These are phyloP conservation scores for Mesorhabditis sp. DNA, from an alignment of 2,888 invertebrate genomes.

Conservation along the genomic window DNA sequence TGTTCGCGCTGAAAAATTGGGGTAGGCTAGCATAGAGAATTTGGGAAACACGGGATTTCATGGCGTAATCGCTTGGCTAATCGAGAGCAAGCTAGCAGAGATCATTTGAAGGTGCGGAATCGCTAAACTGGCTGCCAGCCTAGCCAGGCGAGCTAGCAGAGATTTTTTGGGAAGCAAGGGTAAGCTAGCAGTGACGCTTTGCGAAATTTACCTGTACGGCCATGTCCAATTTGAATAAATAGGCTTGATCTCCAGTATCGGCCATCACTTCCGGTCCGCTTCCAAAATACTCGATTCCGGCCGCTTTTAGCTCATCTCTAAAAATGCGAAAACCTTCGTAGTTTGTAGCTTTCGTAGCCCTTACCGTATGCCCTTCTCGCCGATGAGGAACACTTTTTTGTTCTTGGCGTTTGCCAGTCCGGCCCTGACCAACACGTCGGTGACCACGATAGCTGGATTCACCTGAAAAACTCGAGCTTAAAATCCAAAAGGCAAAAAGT, in stretches of 20 bases:
- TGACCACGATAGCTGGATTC: conserved; percentile 55
- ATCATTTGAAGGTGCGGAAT: too few relatives aligned
- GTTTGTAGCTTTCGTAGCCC: conserved; percentile 64
- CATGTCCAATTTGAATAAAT: too few relatives aligned
- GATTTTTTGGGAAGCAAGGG: too few relatives aligned
- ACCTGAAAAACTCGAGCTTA: conserved; percentile 18
- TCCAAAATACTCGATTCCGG: conserved; percentile 68
- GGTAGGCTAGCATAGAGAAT: too few relatives aligned
- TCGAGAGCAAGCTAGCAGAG: too few relatives aligned
- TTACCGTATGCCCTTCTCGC: not conserved
- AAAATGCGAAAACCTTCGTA: conserved; percentile 78
- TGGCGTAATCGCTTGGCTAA: too few relatives aligned
- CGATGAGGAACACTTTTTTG: not conserved
- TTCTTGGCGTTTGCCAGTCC: conserved; percentile 10
- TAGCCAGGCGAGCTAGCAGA: too few relatives aligned
- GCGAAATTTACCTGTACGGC: too few relatives aligned
- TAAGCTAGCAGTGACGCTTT: too few relatives aligned
- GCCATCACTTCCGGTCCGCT: conserved; percentile 33
- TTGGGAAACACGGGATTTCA: too few relatives aligned
- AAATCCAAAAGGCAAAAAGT: too few relatives aligned
- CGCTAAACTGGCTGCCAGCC: too few relatives aligned
- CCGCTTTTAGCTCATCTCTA: conserved; percentile 75
- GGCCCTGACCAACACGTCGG: conserved; percentile 40
- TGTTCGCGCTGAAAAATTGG: conserved; percentile 35
- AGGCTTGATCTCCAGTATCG: not conserved